A percentile compares a stretch with the other conserved stretches of the same genome.
phyloP scores from a whole-genome alignment of 35 echinoderm and acorn worm species.

The Hemicentrotus pulcherrimus region DNA sequence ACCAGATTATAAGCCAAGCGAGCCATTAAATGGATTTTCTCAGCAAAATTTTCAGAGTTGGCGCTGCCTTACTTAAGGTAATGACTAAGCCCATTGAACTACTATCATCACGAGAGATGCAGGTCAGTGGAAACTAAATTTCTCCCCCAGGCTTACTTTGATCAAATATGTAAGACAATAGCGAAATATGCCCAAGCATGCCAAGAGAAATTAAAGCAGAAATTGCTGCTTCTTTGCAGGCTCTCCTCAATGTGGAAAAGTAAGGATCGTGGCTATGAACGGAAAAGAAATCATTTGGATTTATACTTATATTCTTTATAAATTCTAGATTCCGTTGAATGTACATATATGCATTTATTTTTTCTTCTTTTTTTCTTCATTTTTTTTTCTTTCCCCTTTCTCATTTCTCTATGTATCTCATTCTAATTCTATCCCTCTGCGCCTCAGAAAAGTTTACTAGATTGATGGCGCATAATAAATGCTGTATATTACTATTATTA shows the following conservation, averaged over 20 bases:
- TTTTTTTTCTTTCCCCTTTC: too few species aligned
- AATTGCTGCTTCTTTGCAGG: background rate
- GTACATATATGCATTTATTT: too few species aligned
- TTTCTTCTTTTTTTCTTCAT: too few species aligned
- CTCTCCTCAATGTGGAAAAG: background rate
- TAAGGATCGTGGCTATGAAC: background rate
- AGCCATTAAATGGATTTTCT: constrained; percentile 13
- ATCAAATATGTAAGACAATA: constrained; percentile 20
- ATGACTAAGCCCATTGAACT: background rate
- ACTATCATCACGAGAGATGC: background rate
- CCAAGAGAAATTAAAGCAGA: background rate
- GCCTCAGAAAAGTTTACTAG: too few species aligned
- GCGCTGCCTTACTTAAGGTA: background rate
- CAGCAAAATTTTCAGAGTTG: background rate
- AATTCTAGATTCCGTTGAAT: too few species aligned
- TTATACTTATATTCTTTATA: too few species aligned
- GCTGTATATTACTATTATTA: too few species aligned
- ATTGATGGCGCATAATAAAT: too few species aligned
- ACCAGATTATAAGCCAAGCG: background rate
- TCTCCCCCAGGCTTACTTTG: constrained; percentile 7
- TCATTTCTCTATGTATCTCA: too few species aligned
- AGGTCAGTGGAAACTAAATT: constrained; percentile 12
- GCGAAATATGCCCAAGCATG: background rate
- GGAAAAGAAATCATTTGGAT: background rate
- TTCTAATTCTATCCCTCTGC: too few species aligned